A percentile compares a stretch with the other conserved stretches of the same genome.
Conservation (phyloP, 1,140 invertebrate genomes). For the Adelges cooleyi region DNA sequence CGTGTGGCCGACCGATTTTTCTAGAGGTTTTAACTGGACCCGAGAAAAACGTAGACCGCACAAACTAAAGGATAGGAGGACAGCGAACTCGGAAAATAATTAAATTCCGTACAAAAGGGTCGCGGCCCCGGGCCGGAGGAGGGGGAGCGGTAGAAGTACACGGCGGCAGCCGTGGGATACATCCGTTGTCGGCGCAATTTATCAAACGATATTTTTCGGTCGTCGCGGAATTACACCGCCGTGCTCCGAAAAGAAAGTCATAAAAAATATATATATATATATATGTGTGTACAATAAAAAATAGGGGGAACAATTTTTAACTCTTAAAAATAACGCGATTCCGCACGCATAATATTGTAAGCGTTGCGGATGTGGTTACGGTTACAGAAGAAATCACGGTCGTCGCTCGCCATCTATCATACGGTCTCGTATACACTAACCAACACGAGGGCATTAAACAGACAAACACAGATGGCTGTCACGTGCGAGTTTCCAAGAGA, state of each 20-base stretch:
- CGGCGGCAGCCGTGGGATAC: not conserved
- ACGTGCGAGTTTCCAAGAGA: slow-evolving; percentile 5
- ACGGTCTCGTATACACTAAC: not conserved
- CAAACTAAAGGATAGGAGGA: not conserved
- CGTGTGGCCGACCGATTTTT: not conserved
- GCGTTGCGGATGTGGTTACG: too few species aligned
- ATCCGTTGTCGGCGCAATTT: not conserved
- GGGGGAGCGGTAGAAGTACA: not conserved
- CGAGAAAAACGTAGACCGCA: not conserved
- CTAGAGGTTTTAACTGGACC: not conserved
- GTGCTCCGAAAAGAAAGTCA: too few species aligned
- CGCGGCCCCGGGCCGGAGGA: not conserved
- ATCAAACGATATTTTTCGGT: slow-evolving; percentile 8
- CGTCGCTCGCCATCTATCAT: slow-evolving; percentile 9
- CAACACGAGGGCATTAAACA: not conserved
- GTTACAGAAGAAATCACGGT: too few species aligned
- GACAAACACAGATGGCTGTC: too few species aligned
- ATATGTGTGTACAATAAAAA: too few species aligned
- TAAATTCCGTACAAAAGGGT: not conserved
- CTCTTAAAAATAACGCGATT: too few species aligned
- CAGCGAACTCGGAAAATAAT: not conserved
- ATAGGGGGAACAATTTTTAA: too few species aligned
- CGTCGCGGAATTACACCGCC: not conserved
- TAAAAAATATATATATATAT: too few species aligned
- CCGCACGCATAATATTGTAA: too few species aligned